Percentiles rank a stretch among this genome's conserved stretches.
phyloP scores from a whole-genome alignment of 2,888 invertebrate genomes.

The Unio pictorum region DNA sequence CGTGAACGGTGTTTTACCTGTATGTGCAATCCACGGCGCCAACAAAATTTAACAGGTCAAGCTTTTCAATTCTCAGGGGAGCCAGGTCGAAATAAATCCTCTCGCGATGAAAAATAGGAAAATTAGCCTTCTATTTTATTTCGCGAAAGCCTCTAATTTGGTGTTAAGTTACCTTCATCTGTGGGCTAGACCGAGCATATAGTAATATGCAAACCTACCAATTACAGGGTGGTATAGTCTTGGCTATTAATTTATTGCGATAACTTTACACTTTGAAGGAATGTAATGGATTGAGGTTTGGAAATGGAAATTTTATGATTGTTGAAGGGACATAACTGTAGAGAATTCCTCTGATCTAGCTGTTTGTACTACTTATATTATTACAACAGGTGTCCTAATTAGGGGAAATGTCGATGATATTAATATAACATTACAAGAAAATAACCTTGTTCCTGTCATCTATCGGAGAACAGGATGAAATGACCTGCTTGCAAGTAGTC shows the following conservation, averaged over 20 bases:
- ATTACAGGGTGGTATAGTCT: constrained; percentile 25
- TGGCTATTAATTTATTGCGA: constrained; percentile 35
- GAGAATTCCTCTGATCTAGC: no score
- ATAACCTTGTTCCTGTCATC: no score
- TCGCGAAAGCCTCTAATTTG: constrained; percentile 27
- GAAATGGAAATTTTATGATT: no score
- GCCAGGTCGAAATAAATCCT: constrained; percentile 18
- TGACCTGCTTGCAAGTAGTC: no score
- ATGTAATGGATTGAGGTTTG: no score
- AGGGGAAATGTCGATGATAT: no score
- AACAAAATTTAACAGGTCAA: constrained; percentile 15
- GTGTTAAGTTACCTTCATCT: constrained; percentile 24
- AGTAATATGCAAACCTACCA: constrained; percentile 18
- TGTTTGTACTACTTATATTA: no score
- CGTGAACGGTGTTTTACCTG: no score
- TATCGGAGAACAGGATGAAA: no score
- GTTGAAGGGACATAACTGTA: no score
- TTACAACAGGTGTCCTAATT: no score
- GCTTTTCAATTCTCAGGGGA: constrained; percentile 17
- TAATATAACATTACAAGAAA: no score
- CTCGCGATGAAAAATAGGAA: constrained; percentile 31
- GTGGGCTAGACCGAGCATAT: constrained; percentile 29
- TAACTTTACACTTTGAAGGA: constrained; percentile 12
- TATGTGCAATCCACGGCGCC: constrained; percentile 14
- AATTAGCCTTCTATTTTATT: constrained; percentile 24